Base-by-base conservation (phyloP, 2,888 invertebrate genomes). In the Drosophila meridionalis region DNA sequence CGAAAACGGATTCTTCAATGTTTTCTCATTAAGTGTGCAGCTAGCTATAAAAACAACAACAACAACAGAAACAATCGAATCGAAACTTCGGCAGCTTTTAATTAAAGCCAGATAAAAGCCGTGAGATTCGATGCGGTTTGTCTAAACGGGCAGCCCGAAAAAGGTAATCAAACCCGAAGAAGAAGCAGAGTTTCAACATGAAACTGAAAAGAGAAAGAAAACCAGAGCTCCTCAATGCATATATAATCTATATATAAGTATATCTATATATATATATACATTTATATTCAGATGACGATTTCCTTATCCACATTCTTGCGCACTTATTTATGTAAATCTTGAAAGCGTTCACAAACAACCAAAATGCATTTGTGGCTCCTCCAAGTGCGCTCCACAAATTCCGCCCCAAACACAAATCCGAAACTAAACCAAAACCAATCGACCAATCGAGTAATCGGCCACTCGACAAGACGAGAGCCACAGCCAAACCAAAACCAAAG, bases 251-350 rank as follows among this genome's bases (percentile, higher is more conserved):
- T 12, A 60, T 28, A 53, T 52, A 28, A 26, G 6, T 28, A 12
- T 30, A 30, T 45, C 4, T 9, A 52, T 12, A 53, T 53, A 55
- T 11, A 28, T 28, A 36, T 34, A n/a, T 38, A 42, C 61, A 65
- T 38, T 14, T 34, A 8, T 34, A 20, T 68, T 63, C 62, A 69
- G 70, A 38, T 72, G 75, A 71, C 78, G 81, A 75, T 83, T 79
- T 76, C 70, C 73, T 82, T 87, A 83, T 77, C 76, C 82, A 78
- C 80, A 65, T 59, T 76, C 78, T 64, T 65, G 69, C 76, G 79
- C 85, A 87, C 85, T 87, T 85, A 87, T 85, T 85, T 85, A 85
- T 85, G 87, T 85, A 87, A 85, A 85, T 87, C 81, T 85, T 59
- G 64, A 76, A 58, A 72, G 72, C 76, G 64, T 56, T 69, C 60